phyloP scores from a whole-genome alignment of 1,140 invertebrate species.

The Pteromalus puparum region DNA sequence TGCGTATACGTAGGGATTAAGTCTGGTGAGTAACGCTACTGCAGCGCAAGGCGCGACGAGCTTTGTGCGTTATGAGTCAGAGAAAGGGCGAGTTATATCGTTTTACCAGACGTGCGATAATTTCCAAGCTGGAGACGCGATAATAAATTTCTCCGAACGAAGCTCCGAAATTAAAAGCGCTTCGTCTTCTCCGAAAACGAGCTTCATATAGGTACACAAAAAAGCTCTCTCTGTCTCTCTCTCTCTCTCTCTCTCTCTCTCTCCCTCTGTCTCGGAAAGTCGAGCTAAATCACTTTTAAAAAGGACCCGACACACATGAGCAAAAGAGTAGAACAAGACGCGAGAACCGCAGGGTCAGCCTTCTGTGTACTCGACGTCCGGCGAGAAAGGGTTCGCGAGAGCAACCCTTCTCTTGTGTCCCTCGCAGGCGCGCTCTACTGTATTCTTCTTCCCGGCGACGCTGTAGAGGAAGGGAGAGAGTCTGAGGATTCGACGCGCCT shows the following conservation, averaged over 20 bases:
- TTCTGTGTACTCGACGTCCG: slow-evolving; percentile 14
- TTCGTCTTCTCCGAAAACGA: too few species aligned
- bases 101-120: neutral
- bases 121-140: neutral
- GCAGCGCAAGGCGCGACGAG: too few species aligned
- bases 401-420: neutral
- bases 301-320: neutral
- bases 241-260: neutral
- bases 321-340: slow-evolving; percentile 21
- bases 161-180: neutral
- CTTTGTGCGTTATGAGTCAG: neutral
- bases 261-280: neutral
- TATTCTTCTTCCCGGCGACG: slow-evolving; percentile 60
- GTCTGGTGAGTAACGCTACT: neutral
- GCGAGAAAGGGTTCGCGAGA: slow-evolving; percentile 58
- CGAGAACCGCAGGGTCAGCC: slow-evolving; percentile 19
- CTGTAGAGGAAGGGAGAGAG: slow-evolving; percentile 59
- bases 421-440: slow-evolving; percentile 39
- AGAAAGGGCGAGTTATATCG: neutral
- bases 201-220: neutral
- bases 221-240: neutral
- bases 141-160: neutral
- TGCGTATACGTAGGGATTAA: slow-evolving; percentile 3
- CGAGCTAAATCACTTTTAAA: slow-evolving; percentile 49
- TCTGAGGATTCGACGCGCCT: slow-evolving; percentile 61